Base-by-base conservation (phyloP, 2,888 invertebrate genomes). In the Thecophora atra region DNA sequence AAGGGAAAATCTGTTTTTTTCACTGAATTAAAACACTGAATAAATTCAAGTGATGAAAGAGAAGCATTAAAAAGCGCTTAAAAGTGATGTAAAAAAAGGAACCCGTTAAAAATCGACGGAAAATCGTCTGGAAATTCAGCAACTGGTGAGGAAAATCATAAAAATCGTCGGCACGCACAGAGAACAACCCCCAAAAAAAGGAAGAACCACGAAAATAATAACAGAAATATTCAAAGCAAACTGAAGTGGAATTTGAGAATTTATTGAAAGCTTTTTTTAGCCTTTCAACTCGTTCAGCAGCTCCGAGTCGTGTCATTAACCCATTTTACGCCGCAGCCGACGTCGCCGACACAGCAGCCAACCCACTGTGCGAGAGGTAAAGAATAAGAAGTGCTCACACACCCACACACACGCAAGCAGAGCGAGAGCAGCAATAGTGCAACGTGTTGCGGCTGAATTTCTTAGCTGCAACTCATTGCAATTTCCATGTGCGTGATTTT, bases 301-400 rank as follows among this genome's bases (percentile, higher is more conserved):
- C 47, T 47, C n/a, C 3, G 21, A 21, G 17, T 51, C 62, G 70
- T 70, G 70, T 70, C 70, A 62, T 70, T 70, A 70, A 70, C 70
- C 70, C 30, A 70, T n/a, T 70, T 70, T 30, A 63, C 52, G 37
- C 62, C 70, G 70, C 30, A 62, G 51, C 15, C 47, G 62, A 19
- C 21, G 28, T 13, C 24, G 47, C 5, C 37, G 42, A 37, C 42
- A n/a, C 52, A 65, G 15, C 47, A 28, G 26, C 26, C 24, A 19
- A 44, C 58, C 42, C 26, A 63, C 44, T 64, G 64, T 11, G 47
- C 44, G 19, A 11, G 54, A 8, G n/a, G n/a, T n/a, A n/a, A n/a
- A n/a, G n/a, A n/a, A n/a, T n/a, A n/a, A n/a, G n/a, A n/a, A n/a
- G 8, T 54, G 5, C 54, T n/a, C 54, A 11, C 6, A 24, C 21